Percentiles rank a stretch among this genome's conserved stretches.
These are phyloP conservation scores for Caenorhabditis wallacei DNA, from an alignment of 2,888 invertebrate genomes.

Conservation along the genomic window DNA sequence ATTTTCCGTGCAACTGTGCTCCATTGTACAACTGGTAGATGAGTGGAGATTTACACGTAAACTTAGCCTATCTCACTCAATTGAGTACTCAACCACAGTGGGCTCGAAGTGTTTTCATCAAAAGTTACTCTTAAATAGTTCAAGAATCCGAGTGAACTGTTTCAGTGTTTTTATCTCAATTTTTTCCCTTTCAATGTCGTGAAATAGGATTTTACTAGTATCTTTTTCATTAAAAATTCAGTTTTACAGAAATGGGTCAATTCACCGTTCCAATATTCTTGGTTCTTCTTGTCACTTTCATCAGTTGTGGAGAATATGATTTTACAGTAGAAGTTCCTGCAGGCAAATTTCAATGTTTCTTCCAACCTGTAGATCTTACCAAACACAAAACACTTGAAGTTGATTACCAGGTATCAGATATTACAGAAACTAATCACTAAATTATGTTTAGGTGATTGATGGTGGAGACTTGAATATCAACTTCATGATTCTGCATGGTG, in stretches of 20 bases:
- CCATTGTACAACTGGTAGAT: background rate
- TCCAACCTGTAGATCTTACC: conserved; percentile 77
- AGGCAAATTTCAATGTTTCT: conserved; percentile 81
- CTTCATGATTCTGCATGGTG: conserved; percentile 87
- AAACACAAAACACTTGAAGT: conserved; percentile 80
- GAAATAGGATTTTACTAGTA: too few species aligned
- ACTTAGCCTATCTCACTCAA: background rate
- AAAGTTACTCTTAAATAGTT: too few species aligned
- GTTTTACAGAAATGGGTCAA: conserved; percentile 50
- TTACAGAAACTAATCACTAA: background rate
- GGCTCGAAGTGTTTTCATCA: background rate
- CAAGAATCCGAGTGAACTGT: too few species aligned
- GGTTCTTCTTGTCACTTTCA: conserved; percentile 7
- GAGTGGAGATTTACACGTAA: conserved; percentile 45
- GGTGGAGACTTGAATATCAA: conserved; percentile 91
- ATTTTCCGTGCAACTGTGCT: conserved; percentile 3
- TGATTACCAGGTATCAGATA: conserved; percentile 87
- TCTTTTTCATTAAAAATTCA: too few species aligned
- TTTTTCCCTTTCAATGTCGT: too few species aligned
- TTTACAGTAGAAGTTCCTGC: conserved; percentile 81
- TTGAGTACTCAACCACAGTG: background rate
- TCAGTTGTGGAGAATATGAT: conserved; percentile 75
- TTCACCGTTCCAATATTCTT: background rate
- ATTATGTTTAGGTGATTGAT: conserved; percentile 90
- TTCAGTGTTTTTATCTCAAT: too few species aligned